Conservation (phyloP, 2,888 invertebrate genomes). For the Matsumyia berberina region DNA sequence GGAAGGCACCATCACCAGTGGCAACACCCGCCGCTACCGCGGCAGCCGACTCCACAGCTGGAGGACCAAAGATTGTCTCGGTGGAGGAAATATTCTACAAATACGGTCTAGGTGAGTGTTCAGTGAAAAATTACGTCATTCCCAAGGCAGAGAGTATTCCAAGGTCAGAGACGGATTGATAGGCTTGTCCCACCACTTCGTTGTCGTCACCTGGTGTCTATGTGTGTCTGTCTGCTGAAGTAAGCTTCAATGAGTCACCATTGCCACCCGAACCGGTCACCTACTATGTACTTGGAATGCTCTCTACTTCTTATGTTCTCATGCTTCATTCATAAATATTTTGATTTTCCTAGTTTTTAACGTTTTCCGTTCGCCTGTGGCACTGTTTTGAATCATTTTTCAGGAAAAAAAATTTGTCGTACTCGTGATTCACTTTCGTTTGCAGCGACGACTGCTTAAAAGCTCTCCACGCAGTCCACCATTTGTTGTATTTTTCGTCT, state of each 20-base stretch:
- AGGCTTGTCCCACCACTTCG: constrained; percentile 23
- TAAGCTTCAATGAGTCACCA: constrained; percentile 45
- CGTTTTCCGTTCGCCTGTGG: constrained; percentile 11
- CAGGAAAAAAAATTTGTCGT: constrained; percentile 9
- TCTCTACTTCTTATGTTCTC: constrained; percentile 5
- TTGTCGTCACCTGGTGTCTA: constrained; percentile 47
- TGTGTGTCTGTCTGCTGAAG: constrained; percentile 30
- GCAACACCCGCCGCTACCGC: constrained; percentile 53
- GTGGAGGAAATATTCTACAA: constrained; percentile 88
- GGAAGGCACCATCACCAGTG: constrained; percentile 69
- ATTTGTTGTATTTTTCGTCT: constrained; percentile 45
- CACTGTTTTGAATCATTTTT: constrained; percentile 10
- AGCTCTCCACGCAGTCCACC: constrained; percentile 26
- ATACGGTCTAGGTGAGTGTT: constrained; percentile 88
- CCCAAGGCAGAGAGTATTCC: constrained; percentile 55
- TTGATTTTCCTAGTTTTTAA: constrained; percentile 36
- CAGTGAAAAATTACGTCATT: constrained; percentile 66
- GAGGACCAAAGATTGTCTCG: constrained; percentile 80
- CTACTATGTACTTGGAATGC: constrained; percentile 18
- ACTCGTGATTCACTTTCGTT: constrained; percentile 51
- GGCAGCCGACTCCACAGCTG: constrained; percentile 50
- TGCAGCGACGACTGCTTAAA: constrained; percentile 34
- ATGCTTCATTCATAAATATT: constrained; percentile 39
- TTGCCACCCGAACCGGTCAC: constrained; percentile 1
- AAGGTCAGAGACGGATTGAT: constrained; percentile 60